phyloP scores from a whole-genome alignment of 2,113 vertebrate species.

The Leiothrix lutea region DNA sequence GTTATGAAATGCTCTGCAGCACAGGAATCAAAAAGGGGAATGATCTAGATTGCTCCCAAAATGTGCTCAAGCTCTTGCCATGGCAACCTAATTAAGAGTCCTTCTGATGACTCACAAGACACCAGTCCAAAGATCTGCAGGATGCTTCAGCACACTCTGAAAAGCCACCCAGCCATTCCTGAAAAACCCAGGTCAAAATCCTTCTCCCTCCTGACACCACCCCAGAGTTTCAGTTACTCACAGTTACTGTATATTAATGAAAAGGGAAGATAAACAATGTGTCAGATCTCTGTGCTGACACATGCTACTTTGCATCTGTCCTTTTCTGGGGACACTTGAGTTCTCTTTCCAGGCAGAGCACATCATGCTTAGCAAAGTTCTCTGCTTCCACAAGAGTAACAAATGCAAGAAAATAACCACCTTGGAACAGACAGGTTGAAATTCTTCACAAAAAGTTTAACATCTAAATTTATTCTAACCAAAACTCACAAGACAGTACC shows the following conservation, averaged over 20 bases:
- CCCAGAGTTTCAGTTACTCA: background rate
- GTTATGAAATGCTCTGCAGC: background rate
- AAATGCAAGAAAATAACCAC: background rate
- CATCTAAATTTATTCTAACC: background rate
- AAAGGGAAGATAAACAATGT: background rate
- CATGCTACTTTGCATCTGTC: background rate
- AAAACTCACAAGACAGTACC: background rate
- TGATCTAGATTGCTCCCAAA: background rate
- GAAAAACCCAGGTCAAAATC: background rate
- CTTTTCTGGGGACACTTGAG: background rate
- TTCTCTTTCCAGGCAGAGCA: background rate
- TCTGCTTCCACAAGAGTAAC: background rate
- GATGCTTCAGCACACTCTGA: background rate
- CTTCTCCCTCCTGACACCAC: background rate
- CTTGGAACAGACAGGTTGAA: background rate
- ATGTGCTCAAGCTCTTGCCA: background rate
- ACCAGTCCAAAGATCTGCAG: background rate
- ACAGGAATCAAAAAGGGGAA: background rate
- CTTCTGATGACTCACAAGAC: background rate
- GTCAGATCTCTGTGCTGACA: background rate
- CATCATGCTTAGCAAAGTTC: rapidly evolving
- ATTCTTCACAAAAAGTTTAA: background rate
- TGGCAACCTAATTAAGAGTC: background rate
- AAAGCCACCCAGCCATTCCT: background rate
- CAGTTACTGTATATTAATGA: background rate